These are phyloP conservation scores for Stomorhina lunata DNA, from an alignment of 2,888 invertebrate species.

Conservation along the genomic window DNA sequence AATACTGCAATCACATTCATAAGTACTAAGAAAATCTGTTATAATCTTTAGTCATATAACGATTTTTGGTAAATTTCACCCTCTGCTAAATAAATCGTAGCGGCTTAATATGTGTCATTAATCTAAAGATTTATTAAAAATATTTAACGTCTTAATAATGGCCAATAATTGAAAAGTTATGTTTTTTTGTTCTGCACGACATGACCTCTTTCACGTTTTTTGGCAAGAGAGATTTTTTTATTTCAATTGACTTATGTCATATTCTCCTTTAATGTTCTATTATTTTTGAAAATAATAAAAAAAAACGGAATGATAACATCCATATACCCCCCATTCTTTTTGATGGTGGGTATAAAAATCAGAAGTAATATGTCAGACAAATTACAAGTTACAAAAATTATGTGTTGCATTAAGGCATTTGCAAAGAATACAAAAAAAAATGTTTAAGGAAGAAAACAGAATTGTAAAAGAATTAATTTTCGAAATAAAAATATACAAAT, in stretches of 20 bases:
- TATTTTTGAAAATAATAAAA: not conserved
- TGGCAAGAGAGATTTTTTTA: not conserved
- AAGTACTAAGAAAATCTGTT: too few species aligned
- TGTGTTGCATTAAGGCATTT: not conserved
- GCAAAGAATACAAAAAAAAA: not conserved
- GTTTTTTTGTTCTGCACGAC: not conserved
- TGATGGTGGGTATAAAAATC: too few species aligned
- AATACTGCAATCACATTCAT: too few species aligned
- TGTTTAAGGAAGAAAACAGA: not conserved
- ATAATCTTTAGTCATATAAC: too few species aligned
- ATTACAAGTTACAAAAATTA: not conserved
- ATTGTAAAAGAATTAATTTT: not conserved
- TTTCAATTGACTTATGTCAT: conserved; percentile 22
- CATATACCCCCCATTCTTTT: too few species aligned
- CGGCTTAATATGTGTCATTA: conserved; percentile 5
- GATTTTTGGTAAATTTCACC: too few species aligned
- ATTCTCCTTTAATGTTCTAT: not conserved
- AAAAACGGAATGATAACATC: not conserved
- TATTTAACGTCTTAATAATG: conserved; percentile 38
- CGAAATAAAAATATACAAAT: not conserved
- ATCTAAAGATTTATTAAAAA: not conserved
- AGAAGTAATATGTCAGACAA: not conserved
- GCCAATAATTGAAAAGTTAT: conserved; percentile 60
- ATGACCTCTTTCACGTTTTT: not conserved
- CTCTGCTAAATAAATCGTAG: too few species aligned